These are phyloP conservation scores for Cochlearius cochlearius DNA, from an alignment of 2,113 vertebrate species.

Conservation along the genomic window DNA sequence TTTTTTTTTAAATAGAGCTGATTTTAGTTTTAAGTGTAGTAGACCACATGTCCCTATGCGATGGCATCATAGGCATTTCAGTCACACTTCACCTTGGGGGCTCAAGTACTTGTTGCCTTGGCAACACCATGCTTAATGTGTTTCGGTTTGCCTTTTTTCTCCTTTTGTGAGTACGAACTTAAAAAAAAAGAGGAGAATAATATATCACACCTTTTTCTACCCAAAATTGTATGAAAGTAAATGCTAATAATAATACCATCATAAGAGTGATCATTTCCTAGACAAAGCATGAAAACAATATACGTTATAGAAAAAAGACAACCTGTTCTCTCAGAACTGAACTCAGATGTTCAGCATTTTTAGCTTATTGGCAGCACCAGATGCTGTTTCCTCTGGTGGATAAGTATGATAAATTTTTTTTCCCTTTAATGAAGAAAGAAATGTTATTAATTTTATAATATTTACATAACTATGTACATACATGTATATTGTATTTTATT, in stretches of 20 bases:
- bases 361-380: neutral
- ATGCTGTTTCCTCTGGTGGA: neutral
- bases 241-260: neutral
- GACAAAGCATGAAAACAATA: neutral
- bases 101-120: constrained; percentile 37
- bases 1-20: neutral
- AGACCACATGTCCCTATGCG: neutral
- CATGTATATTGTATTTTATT: neutral
- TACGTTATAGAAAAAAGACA: neutral
- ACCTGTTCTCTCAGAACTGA: neutral
- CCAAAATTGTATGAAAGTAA: neutral
- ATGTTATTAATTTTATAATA: neutral
- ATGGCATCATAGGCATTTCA: constrained; percentile 7
- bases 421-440: neutral
- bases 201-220: neutral
- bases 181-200: neutral
- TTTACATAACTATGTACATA: neutral
- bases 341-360: neutral
- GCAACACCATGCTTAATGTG: constrained; percentile 34
- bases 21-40: neutral
- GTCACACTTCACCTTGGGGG: constrained; percentile 33
- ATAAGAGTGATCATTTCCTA: neutral
- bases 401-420: neutral
- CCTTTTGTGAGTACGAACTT: constrained; percentile 3
- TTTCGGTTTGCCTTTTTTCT: neutral